Evolutionary conservation across 2,797 vertebrate genomes (phyloP).

Genomic region (Gallinago stenura): DNA sequence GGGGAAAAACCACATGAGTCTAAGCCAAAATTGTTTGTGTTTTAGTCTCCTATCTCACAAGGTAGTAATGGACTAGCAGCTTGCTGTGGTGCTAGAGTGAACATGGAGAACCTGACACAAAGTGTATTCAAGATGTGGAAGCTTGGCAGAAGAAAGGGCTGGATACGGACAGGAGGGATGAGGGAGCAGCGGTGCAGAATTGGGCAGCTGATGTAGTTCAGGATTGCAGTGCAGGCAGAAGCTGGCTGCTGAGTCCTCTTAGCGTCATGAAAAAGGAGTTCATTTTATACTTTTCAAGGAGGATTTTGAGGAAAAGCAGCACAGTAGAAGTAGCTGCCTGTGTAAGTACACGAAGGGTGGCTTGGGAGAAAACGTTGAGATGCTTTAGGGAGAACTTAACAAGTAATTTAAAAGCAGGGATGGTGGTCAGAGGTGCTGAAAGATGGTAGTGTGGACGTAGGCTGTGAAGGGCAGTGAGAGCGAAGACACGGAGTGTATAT

Average conservation of each 20-base stretch:
- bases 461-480: neutral
- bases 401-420: neutral
- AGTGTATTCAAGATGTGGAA: neutral
- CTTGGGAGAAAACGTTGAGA: neutral
- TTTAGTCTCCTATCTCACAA: neutral
- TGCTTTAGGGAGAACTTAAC: neutral
- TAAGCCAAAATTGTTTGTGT: neutral
- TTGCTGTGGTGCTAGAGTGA: neutral
- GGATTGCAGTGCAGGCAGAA: neutral
- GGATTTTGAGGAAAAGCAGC: neutral
- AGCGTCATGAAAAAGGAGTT: neutral
- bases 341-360: neutral
- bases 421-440: neutral
- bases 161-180: fast-evolving
- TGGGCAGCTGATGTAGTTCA: neutral
- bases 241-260: neutral
- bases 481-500: neutral
- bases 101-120: neutral
- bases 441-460: neutral
- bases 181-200: fast-evolving
- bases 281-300: neutral
- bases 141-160: neutral
- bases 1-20: neutral
- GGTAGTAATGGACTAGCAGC: neutral
- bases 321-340: neutral